phyloP scores from a whole-genome alignment of 2,797 vertebrate species.

The Fringilla coelebs region DNA sequence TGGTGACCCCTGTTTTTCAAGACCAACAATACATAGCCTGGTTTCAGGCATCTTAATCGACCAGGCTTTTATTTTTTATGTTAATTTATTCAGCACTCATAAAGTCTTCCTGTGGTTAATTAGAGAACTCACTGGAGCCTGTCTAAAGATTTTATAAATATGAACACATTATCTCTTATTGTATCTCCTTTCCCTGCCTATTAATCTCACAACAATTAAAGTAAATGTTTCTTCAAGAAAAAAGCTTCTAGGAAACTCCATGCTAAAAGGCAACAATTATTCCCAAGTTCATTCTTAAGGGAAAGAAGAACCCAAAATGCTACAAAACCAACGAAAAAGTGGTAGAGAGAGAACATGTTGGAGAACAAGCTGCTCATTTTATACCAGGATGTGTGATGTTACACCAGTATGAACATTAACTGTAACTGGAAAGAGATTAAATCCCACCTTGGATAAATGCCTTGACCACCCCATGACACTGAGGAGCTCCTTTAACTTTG shows the following conservation, averaged over 20 bases:
- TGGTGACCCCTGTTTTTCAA: neutral
- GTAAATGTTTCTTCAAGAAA: neutral
- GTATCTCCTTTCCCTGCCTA: conserved; percentile 16
- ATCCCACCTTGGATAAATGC: neutral
- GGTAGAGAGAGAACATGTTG: neutral
- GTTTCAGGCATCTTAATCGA: neutral
- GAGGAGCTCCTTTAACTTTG: neutral
- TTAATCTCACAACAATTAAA: conserved; percentile 43
- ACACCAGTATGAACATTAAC: neutral
- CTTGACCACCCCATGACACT: neutral
- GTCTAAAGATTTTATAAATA: conserved; percentile 32
- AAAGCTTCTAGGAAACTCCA: neutral
- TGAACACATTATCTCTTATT: conserved; percentile 4
- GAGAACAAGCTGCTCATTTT: neutral
- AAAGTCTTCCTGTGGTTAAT: neutral
- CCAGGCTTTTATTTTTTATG: neutral
- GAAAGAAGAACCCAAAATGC: neutral
- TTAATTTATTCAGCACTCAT: conserved; percentile 10
- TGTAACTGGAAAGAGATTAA: neutral
- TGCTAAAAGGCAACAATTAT: conserved; percentile 6
- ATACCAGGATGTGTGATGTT: neutral
- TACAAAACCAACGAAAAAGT: neutral
- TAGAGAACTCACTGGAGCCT: conserved; percentile 12
- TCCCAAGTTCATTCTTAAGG: neutral
- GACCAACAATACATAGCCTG: neutral